phyloP scores from a whole-genome alignment of 2,888 invertebrate genomes.

The Limnephilus marmoratus region DNA sequence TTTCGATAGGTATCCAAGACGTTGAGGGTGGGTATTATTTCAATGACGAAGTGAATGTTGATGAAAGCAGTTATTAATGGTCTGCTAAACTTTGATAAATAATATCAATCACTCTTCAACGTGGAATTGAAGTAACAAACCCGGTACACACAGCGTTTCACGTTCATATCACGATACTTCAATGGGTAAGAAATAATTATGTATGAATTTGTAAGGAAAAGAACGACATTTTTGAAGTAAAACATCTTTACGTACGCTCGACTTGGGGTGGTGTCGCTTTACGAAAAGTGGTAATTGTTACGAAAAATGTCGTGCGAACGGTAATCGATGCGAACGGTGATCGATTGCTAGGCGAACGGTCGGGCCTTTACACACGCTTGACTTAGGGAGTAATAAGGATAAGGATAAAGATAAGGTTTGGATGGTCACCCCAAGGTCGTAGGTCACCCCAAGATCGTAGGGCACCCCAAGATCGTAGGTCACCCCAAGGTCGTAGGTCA shows the following conservation, averaged over 20 bases:
- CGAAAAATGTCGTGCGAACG: no score
- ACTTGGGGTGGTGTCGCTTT: not conserved
- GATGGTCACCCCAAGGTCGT: no score
- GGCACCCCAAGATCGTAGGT: no score
- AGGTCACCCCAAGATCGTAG: no score
- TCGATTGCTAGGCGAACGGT: no score
- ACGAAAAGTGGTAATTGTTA: no score
- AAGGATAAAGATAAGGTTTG: no score
- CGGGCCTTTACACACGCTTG: no score
- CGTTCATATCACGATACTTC: not conserved
- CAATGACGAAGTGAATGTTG: not conserved
- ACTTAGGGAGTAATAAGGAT: no score
- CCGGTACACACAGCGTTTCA: not conserved
- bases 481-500: no score
- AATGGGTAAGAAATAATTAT: not conserved
- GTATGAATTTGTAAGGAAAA: not conserved
- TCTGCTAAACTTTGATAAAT: not conserved
- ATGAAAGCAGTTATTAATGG: not conserved
- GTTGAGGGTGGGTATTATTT: not conserved
- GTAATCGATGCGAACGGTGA: no score
- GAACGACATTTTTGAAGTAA: not conserved
- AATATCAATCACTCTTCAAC: not conserved
- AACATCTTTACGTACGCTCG: not conserved
- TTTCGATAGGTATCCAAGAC: not conserved
- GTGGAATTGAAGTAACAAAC: not conserved